These are phyloP conservation scores for Cephalopterus ornatus DNA, from an alignment of 2,113 vertebrate genomes.

Conservation along the genomic window DNA sequence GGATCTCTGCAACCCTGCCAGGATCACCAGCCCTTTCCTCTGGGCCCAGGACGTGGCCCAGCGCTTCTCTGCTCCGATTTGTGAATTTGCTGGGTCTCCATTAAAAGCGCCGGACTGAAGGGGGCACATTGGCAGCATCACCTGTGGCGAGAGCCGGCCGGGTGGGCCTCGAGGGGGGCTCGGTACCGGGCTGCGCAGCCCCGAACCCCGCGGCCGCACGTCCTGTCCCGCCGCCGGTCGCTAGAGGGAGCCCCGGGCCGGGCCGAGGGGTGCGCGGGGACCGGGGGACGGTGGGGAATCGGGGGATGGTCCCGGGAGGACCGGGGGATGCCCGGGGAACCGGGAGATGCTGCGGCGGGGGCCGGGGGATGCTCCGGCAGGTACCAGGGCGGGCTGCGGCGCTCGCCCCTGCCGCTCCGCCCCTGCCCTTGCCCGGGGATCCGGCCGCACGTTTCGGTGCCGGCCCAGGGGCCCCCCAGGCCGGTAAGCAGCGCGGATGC, in stretches of 20 bases:
- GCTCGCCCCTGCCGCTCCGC: background rate
- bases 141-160: accelerated
- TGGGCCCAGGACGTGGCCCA: background rate
- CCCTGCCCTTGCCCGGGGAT: background rate
- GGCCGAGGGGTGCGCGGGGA: background rate
- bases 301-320: background rate
- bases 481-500: background rate
- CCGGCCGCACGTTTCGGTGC: background rate
- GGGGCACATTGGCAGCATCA: background rate
- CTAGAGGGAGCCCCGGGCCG: background rate
- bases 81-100: accelerated
- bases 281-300: no score
- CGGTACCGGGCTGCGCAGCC: background rate
- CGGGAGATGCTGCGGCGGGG: background rate
- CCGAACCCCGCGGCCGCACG: background rate
- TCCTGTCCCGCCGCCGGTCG: background rate
- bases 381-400: background rate
- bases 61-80: accelerated
- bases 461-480: background rate
- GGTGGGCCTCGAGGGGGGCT: accelerated
- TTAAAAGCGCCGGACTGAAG: background rate
- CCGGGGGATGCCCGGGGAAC: background rate
- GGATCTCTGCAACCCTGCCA: no score
- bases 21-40: accelerated
- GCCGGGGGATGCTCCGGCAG: background rate